phyloP scores from a whole-genome alignment of 2,797 vertebrate species.

The Rhynchonycteris naso region DNA sequence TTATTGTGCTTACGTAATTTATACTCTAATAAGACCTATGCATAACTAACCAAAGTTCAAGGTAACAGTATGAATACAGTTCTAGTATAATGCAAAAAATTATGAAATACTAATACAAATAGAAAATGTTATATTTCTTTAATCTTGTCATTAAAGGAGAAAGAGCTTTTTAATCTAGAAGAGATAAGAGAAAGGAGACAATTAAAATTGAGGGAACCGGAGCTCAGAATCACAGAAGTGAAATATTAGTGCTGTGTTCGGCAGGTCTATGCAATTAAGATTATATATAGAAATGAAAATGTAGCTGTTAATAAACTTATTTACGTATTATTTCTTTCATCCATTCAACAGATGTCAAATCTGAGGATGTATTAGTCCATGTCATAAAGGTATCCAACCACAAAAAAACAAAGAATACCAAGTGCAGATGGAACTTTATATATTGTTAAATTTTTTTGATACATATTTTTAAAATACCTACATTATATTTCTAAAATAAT shows the following conservation, averaged over 20 bases:
- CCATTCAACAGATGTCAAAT: background rate
- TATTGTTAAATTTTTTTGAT: background rate
- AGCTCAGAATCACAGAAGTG: background rate
- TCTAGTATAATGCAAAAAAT: background rate
- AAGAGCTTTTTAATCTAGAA: background rate
- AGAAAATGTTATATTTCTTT: background rate
- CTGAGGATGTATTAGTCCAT: background rate
- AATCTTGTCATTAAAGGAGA: background rate
- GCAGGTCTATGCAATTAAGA: background rate
- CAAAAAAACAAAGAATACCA: background rate
- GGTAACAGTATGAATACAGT: background rate
- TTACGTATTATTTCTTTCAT: background rate
- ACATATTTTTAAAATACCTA: background rate
- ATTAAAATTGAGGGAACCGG: background rate
- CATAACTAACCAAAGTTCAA: background rate
- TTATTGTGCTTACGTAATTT: background rate
- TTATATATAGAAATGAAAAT: background rate
- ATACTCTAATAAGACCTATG: background rate
- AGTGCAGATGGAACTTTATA: background rate
- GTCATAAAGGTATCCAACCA: background rate
- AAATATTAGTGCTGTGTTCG: background rate
- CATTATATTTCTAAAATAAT: background rate
- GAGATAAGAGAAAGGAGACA: background rate
- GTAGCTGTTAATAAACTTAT: background rate
- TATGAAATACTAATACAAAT: background rate